Conservation (phyloP, 1,140 invertebrate genomes). For the Drosophila serrata region DNA sequence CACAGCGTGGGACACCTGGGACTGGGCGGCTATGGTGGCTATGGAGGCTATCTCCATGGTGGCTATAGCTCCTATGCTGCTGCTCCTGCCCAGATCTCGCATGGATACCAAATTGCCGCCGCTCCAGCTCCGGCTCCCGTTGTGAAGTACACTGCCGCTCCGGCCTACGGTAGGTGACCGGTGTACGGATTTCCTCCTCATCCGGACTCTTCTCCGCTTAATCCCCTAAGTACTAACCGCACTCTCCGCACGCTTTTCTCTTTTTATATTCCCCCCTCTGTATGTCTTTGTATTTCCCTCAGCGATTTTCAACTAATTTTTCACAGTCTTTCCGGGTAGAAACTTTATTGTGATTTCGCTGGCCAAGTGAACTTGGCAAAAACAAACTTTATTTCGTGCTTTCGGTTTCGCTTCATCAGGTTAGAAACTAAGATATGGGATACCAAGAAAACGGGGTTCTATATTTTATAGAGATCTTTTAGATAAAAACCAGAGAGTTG, state of each 20-base stretch:
- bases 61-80: constrained; percentile 55
- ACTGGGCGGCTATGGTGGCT: constrained; percentile 47
- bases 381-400: constrained; percentile 28
- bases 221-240: constrained; percentile 12
- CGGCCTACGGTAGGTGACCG: constrained; percentile 77
- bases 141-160: constrained; percentile 74
- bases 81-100: constrained; percentile 58
- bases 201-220: constrained; percentile 3
- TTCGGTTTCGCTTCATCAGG: constrained; percentile 21
- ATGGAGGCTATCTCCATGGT: constrained; percentile 47
- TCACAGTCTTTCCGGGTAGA: neutral
- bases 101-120: constrained; percentile 59
- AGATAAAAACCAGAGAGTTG: neutral
- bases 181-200: neutral
- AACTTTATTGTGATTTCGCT: constrained; percentile 39
- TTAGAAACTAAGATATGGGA: neutral
- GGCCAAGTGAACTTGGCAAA: constrained; percentile 46
- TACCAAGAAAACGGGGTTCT: neutral
- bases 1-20: constrained; percentile 23
- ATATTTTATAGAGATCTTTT: neutral
- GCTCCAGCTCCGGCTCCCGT: constrained; percentile 69
- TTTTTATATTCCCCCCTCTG: no score
- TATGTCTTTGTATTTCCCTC: neutral
- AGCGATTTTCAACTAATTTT: constrained; percentile 40
- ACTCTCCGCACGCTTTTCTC: constrained; percentile 16